Evolutionary conservation across 1,140 invertebrate genomes (phyloP), one percentile per base, ranked within the genome.

Genomic region (Mylabris phalerata): DNA sequence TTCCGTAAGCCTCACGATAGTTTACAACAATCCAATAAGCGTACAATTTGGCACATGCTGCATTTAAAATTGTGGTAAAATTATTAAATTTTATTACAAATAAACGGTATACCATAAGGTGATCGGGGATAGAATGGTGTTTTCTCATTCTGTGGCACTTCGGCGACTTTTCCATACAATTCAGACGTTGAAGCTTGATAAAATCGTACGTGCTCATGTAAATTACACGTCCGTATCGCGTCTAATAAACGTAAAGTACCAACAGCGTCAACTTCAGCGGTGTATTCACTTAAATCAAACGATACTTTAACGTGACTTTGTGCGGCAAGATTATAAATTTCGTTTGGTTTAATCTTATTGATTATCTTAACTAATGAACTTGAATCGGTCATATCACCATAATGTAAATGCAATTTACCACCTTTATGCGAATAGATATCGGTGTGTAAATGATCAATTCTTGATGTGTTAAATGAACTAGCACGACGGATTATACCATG

Each of bases 171-270:
- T n/a, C 97, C 97, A 75, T 95, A 99, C 47, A 99, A 77, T 77
- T 99, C 98, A 32, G 95, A 98, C 0, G 97, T 99, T 1, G 95
- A 98, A 0, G 97, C 97, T 75, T 99, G 95, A 79, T 99, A 99
- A 75, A 98, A 98, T 69, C 84, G 87, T 0, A 97, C 89, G 42
- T 82, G 77, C 56, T 89, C 88, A 60, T 92, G 87, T 38, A 98
- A 77, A 6, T 88, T 86, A 72, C 93, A 97, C 0, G 93, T 96
- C 65, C 94, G 79, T 51, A 99, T 92, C 0, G 98, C 98, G 75
- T 99, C 97, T 45, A 99, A 77, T 9, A 99, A 76, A 62, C 97
- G 79, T 4, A 99, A 79, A 0, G 95, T 98, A 9, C 98, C 98
- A n/a, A 99, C 82, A 4, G 90, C 98, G 78, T 99, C 96, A 7